Conservation (phyloP, 2,113 vertebrate genomes). For the Progne subis region DNA sequence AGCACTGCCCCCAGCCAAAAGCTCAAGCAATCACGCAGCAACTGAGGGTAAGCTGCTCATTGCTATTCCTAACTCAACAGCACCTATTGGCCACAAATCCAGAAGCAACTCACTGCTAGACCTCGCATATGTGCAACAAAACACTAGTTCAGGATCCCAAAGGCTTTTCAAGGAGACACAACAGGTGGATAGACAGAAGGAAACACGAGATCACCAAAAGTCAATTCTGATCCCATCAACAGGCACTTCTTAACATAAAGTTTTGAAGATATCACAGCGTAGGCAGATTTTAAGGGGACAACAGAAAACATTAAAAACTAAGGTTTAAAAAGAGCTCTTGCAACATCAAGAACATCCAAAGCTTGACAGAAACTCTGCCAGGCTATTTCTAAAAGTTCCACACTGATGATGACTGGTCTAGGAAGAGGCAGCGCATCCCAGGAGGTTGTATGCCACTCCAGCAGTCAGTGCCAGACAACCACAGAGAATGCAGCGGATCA, state of each 20-base stretch:
- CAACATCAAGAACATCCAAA: neutral
- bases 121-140: neutral
- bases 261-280: neutral
- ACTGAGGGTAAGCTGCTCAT: neutral
- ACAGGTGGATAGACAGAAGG: neutral
- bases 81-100: neutral
- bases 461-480: accelerated
- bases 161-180: neutral
- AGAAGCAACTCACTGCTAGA: neutral
- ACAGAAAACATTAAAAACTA: neutral
- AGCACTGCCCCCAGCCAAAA: neutral
- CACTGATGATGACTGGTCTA: neutral
- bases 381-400: neutral
- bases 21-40: neutral
- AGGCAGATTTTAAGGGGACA: neutral
- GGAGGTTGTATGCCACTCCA: neutral
- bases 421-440: neutral
- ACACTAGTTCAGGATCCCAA: neutral
- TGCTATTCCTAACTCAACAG: neutral
- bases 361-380: neutral
- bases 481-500: neutral
- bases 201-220: neutral
- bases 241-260: neutral
- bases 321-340: neutral
- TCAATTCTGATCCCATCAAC: neutral